Evolutionary conservation across 2,113 vertebrate genomes (phyloP).

Genomic region (Sinocyclocheilus maitianheensis): DNA sequence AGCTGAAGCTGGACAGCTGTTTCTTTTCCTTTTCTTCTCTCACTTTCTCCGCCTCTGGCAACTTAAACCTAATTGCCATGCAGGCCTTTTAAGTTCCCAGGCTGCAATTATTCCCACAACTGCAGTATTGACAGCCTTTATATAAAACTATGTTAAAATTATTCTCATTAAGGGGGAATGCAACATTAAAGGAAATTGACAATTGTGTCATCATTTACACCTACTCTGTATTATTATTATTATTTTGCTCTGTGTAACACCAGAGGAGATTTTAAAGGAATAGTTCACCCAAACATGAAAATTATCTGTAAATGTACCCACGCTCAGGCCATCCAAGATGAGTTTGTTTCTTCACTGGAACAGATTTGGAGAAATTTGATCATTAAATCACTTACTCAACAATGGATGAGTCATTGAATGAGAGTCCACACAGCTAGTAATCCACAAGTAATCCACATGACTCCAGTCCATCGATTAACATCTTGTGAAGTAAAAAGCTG

Average conservation of each 20-base stretch:
- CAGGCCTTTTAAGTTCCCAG: slow-evolving; percentile 7
- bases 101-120: slow-evolving; percentile 10
- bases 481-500: too few species aligned
- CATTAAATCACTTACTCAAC: too few species aligned
- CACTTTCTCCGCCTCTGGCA: not conserved
- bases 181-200: not conserved
- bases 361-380: not conserved
- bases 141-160: not conserved
- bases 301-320: too few species aligned
- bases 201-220: not conserved
- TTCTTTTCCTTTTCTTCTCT: not conserved
- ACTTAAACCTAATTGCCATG: not conserved
- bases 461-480: too few species aligned
- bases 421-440: too few species aligned
- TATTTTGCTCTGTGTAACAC: not conserved
- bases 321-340: too few species aligned
- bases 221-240: not conserved
- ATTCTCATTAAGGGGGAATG: not conserved
- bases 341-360: too few species aligned
- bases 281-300: too few species aligned
- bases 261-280: not conserved
- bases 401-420: too few species aligned
- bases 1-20: slow-evolving; percentile 26
- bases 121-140: not conserved
- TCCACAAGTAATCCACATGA: too few species aligned